A percentile compares a stretch with the other conserved stretches of the same genome.
Evolutionary conservation across 1,140 invertebrate species (phyloP).

Genomic region (Papilio dardanus): DNA sequence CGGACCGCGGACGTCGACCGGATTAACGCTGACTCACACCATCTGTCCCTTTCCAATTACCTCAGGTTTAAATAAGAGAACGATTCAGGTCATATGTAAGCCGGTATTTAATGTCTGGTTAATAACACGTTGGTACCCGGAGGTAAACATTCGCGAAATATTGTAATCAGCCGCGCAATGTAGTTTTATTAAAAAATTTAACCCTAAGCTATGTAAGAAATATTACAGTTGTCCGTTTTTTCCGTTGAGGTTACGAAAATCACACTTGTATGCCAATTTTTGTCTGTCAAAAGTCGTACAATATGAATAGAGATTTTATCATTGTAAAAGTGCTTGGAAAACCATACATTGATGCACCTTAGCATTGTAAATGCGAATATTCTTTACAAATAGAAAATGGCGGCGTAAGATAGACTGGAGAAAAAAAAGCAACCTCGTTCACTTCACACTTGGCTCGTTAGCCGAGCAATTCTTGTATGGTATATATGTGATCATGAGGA

Average conservation of each 20-base stretch:
- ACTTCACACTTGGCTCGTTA: constrained; percentile 58
- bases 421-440: constrained; percentile 52
- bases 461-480: constrained; percentile 52
- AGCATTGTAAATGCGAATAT: not conserved
- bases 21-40: constrained; percentile 32
- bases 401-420: not conserved
- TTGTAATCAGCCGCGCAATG: not conserved
- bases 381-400: not conserved
- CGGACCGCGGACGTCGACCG: constrained; percentile 27
- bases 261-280: not conserved
- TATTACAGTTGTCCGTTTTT: not conserved
- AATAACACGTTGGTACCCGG: not conserved
- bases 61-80: constrained; percentile 10
- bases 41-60: constrained; percentile 34
- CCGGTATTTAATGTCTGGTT: not conserved
- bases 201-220: not conserved
- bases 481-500: constrained; percentile 53
- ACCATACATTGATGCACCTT: not conserved
- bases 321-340: too few relatives aligned
- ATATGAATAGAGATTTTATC: too few relatives aligned
- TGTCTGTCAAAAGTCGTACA: not conserved
- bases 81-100: not conserved
- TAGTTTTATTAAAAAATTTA: not conserved
- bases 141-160: not conserved
- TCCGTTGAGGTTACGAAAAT: not conserved